Percentiles rank a stretch among this genome's conserved stretches.
Conservation (phyloP, 1,140 invertebrate genomes). For the Microplitis mediator region DNA sequence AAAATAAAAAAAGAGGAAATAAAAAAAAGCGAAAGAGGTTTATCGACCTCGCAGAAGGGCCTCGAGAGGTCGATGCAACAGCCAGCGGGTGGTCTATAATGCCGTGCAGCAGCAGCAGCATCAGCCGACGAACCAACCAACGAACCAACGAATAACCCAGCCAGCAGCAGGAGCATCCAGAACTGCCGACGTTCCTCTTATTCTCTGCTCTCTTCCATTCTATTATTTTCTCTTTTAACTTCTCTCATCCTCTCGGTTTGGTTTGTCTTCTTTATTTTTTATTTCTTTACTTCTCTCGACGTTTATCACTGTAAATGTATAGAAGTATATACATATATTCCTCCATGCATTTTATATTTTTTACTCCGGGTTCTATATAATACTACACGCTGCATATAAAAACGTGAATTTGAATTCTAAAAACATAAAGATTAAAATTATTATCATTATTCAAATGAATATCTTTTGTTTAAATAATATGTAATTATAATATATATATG, state of each 20-base stretch:
- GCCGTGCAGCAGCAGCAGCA: constrained; percentile 10
- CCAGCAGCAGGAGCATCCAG: too few species aligned
- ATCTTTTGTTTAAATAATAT: too few species aligned
- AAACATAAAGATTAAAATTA: too few species aligned
- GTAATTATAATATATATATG: too few species aligned
- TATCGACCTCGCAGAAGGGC: constrained; percentile 26
- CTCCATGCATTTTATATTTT: background rate
- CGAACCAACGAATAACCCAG: too few species aligned
- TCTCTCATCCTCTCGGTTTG: background rate
- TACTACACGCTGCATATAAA: too few species aligned
- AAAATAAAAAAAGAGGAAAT: background rate
- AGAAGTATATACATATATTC: background rate
- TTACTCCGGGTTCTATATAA: too few species aligned
- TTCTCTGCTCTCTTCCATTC: constrained; percentile 8
- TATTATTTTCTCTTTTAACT: constrained; percentile 9
- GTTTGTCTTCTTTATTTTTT: background rate
- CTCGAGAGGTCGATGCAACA: constrained; percentile 32
- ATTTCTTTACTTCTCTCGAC: background rate
- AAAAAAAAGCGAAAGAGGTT: constrained; percentile 6
- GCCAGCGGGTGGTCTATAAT: constrained; percentile 26
- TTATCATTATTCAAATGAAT: too few species aligned
- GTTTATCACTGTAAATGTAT: background rate
- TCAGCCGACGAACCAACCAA: too few species aligned
- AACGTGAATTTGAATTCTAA: too few species aligned
- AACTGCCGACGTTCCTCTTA: constrained; percentile 26